Evolutionary conservation across 64 coral and sea anemone species (phyloP).

Genomic region (Exaiptasia diaphana): DNA sequence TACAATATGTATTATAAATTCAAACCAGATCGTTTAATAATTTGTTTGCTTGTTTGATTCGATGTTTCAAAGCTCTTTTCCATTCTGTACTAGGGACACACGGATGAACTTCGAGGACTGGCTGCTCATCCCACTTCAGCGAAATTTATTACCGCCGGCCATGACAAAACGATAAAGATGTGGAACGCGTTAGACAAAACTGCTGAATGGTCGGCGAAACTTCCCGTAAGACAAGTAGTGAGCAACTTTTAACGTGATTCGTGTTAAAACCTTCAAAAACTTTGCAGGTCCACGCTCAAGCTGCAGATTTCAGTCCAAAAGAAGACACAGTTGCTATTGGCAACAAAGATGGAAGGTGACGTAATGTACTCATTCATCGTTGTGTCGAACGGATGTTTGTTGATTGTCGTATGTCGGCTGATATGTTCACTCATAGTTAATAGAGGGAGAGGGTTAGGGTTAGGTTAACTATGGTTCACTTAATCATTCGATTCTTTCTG

Average conservation of each 20-base stretch:
- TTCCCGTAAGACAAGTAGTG: conserved; percentile 9
- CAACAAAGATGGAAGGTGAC: conserved; percentile 73
- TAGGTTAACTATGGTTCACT: too few species aligned
- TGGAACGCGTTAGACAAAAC: conserved; percentile 44
- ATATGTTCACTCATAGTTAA: too few species aligned
- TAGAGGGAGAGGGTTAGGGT: too few species aligned
- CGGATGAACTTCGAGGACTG: conserved; percentile 55
- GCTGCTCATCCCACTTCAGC: conserved; percentile 37
- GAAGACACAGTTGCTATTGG: conserved; percentile 45
- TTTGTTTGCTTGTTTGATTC: too few species aligned
- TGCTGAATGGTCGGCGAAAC: conserved; percentile 23
- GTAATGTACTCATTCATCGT: too few species aligned
- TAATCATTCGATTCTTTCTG: too few species aligned
- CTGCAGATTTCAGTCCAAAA: conserved; percentile 50
- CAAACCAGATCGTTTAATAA: too few species aligned
- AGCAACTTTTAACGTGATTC: neutral
- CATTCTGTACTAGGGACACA: conserved; percentile 51
- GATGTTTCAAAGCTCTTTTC: too few species aligned
- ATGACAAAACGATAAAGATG: conserved; percentile 44
- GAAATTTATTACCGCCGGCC: conserved; percentile 54
- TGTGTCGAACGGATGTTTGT: neutral
- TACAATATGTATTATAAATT: neutral
- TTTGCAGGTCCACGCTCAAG: conserved; percentile 28
- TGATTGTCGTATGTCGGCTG: too few species aligned
- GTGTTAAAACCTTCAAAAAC: neutral